Evolutionary conservation across 1,140 invertebrate species (phyloP), one percentile per base, ranked within the genome.

Genomic region (Pectinophora gossypiella): DNA sequence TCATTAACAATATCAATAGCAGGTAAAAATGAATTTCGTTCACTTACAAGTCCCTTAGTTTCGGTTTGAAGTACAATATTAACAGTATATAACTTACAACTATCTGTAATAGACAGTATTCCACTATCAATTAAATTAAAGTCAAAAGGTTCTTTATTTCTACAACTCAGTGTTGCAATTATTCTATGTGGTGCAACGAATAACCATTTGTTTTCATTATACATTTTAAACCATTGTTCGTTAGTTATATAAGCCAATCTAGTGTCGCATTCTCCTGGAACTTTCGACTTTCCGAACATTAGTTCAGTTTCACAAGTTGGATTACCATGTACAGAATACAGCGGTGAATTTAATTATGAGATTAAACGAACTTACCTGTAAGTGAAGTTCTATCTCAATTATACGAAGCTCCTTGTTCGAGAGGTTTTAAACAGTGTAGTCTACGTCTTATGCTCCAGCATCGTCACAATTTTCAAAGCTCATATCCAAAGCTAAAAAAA

Each of bases 101-200:
- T 44, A 20, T 19, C 19, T 5, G 12, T 10, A 10, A 44, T 19
- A 7, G 42, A 44, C 10, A 44, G 20, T 2, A 44, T 44, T 13
- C 42, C 42, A 44, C 18, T 44, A 44, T 44, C 42, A 3, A 20
- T 12, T 45, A 53, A 49, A 32, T 58, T 42, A 23, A 58, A 36
- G 32, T 58, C 50, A 44, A 48, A 44, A n/a, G 56, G 56, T 44
- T 58, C 56, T 53, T 58, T 38, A 45, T 58, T 58, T 46, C 46
- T 49, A 32, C 53, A 54, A 22, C 19, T 19, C 7, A 51, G 12
- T 16, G 56, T 44, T 4, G 42, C 42, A 44, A 44, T 21, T 42
- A 45, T 38, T 49, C 49, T 49, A 40, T 52, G 21, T 32, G 45
- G 19, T 15, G 19, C 45, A 22, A 51, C 47, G 53, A 49, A 48